Base-by-base conservation (phyloP, 1,140 invertebrate genomes). In the Anoplolepis gracilipes region DNA sequence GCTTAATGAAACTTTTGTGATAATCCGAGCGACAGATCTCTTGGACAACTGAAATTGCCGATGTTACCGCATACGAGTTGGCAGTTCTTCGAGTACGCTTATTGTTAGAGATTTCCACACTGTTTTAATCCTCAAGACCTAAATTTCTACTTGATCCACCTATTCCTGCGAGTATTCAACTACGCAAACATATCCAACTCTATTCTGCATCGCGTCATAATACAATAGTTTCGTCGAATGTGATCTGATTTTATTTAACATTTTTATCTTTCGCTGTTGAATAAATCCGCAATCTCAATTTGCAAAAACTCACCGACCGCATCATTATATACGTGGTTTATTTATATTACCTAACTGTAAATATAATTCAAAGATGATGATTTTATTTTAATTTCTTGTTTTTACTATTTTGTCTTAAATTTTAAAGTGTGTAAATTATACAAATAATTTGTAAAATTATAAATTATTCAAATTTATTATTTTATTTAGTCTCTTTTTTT, bases 221-320 rank as follows among this genome's bases (percentile, higher is more conserved):
- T 87, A 49, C 61, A 85, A 85, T 87, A 62, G 42, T 61, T 84
- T 75, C 42, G 0, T 6, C n/a, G 36, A 86, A 76, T 88, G 67
- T 84, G 59, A 84, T 73, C 78, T 69, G 70, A 72, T 84, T 87
- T 69, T 19, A 7, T 65, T 62, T 30, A 30, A 59, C 19, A 72
- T 72, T 73, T n/a, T 53, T 46, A 59, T 82, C 16, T 72, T 19
- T 59, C 8, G n/a, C n/a, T 33, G 13, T 13, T 33, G 70, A 73
- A 72, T 33, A 8, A 33, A 1, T 22, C 57, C 13, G 19, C 22
- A 57, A 39, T 81, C 19, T 55, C 33, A 11, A 25, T 11, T 22
- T 11, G 22, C 19, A 81, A 7, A 81, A 79, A 70, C 7, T 78
- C 33, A 49, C 0, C 30, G 33, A 67, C 6, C 19, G 5, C 25